Conservation (phyloP, 2,888 invertebrate genomes). For the Strigamia crassipes region DNA sequence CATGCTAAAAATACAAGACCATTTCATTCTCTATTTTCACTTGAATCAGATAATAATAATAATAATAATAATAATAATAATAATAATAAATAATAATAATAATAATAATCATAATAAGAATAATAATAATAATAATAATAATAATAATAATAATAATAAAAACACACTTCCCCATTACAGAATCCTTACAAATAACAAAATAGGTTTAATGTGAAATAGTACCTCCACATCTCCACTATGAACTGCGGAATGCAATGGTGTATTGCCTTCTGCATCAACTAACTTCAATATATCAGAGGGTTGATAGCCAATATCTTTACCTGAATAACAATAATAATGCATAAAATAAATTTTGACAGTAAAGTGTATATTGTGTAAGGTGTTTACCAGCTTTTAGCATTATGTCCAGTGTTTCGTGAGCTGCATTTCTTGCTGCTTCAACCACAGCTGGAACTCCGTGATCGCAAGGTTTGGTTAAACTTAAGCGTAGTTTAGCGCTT, state of each 20-base stretch:
- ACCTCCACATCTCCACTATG: conserved; percentile 54
- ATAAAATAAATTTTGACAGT: no score
- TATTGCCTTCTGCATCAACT: conserved; percentile 84
- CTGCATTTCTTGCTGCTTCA: conserved; percentile 86
- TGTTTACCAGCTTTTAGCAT: conserved; percentile 76
- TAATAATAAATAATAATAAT: neutral
- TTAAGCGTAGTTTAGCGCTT: conserved; percentile 72
- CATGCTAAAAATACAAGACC: conserved; percentile 1
- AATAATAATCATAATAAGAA: neutral
- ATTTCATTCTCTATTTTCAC: neutral
- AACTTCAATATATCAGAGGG: conserved; percentile 81
- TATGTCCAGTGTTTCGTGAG: conserved; percentile 81
- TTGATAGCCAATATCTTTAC: conserved; percentile 67
- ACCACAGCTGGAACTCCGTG: conserved; percentile 90
- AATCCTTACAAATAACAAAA: neutral
- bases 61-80: neutral
- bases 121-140: neutral
- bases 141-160: neutral
- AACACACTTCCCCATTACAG: neutral
- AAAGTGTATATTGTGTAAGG: neutral
- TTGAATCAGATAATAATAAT: neutral
- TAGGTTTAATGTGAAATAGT: neutral
- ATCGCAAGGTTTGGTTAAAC: conserved; percentile 77
- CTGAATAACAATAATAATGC: conserved; percentile 52
- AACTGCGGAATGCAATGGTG: conserved; percentile 66